Evolutionary conservation across 2,888 invertebrate genomes (phyloP).

Genomic region (Drosophila mayaguana): DNA sequence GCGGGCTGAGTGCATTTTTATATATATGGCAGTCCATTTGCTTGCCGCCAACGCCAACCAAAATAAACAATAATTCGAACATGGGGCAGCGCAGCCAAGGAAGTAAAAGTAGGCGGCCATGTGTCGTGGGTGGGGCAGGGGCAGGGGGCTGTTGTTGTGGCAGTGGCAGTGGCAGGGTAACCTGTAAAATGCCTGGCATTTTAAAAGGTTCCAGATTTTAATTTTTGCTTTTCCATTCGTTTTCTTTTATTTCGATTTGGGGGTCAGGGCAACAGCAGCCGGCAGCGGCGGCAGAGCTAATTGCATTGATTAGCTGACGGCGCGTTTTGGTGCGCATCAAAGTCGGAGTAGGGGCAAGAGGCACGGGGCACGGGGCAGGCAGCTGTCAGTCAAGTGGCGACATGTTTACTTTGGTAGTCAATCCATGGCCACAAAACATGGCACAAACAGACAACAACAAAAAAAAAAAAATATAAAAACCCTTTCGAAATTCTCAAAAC

Average conservation of each 20-base stretch:
- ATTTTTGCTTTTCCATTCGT: slow-evolving; percentile 1
- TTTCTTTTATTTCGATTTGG: slow-evolving; percentile 38
- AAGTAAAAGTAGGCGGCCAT: slow-evolving; percentile 45
- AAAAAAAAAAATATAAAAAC: slow-evolving; percentile 42
- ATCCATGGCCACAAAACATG: slow-evolving; percentile 51
- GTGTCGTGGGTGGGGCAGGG: neutral
- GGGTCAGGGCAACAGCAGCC: slow-evolving; percentile 50
- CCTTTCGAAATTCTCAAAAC: slow-evolving; percentile 60
- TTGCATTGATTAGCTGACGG: slow-evolving; percentile 81
- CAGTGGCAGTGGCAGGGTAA: slow-evolving; percentile 16
- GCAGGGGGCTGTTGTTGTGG: neutral
- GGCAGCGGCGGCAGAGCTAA: slow-evolving; percentile 57
- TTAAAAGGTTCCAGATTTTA: slow-evolving; percentile 82
- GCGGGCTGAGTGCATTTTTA: slow-evolving; percentile 79
- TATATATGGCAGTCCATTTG: slow-evolving; percentile 76
- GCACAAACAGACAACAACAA: slow-evolving; percentile 23
- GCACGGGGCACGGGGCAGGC: slow-evolving; percentile 54
- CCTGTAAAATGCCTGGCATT: slow-evolving; percentile 78
- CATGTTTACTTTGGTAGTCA: slow-evolving; percentile 73
- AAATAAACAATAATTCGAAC: slow-evolving; percentile 80
- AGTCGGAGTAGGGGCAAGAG: slow-evolving; percentile 26
- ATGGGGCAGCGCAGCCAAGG: slow-evolving; percentile 38
- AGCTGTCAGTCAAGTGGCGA: slow-evolving; percentile 79
- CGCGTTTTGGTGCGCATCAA: slow-evolving; percentile 76
- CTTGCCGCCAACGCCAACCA: slow-evolving; percentile 67